These are phyloP conservation scores for Atrina japonica DNA, from an alignment of 2,888 invertebrate species.

Conservation along the genomic window DNA sequence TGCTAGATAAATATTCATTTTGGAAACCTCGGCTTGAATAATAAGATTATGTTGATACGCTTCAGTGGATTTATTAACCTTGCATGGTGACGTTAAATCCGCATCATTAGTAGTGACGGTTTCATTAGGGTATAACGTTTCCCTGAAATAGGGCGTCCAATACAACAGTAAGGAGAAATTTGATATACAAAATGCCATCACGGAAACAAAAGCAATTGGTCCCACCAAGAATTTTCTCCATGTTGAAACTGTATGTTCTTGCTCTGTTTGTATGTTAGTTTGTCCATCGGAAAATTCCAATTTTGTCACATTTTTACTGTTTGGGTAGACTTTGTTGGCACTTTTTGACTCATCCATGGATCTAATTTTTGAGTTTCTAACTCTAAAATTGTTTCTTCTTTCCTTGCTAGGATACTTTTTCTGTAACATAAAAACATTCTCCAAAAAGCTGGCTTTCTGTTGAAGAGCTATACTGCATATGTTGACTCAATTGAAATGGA, in stretches of 20 bases:
- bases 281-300: background rate
- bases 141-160: slow-evolving; percentile 34
- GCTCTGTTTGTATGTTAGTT: background rate
- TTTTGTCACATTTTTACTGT: too few species aligned
- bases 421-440: too few species aligned
- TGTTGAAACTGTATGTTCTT: background rate
- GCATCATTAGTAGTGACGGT: slow-evolving; percentile 21
- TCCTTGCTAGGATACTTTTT: too few species aligned
- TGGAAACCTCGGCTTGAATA: slow-evolving; percentile 44
- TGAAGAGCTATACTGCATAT: too few species aligned
- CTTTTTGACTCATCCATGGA: too few species aligned
- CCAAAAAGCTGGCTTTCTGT: too few species aligned
- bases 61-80: slow-evolving; percentile 41
- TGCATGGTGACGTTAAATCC: slow-evolving; percentile 24
- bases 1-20: slow-evolving; percentile 41
- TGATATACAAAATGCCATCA: slow-evolving; percentile 33
- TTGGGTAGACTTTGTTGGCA: too few species aligned
- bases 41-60: slow-evolving; percentile 40
- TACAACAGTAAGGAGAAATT: background rate
- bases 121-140: slow-evolving; percentile 37
- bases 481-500: too few species aligned
- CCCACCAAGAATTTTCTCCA: slow-evolving; percentile 39
- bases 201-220: slow-evolving; percentile 45
- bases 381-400: too few species aligned
- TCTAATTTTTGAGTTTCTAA: too few species aligned